These are phyloP conservation scores for Drosophila ironensis DNA, from an alignment of 1,140 invertebrate species.

Conservation along the genomic window DNA sequence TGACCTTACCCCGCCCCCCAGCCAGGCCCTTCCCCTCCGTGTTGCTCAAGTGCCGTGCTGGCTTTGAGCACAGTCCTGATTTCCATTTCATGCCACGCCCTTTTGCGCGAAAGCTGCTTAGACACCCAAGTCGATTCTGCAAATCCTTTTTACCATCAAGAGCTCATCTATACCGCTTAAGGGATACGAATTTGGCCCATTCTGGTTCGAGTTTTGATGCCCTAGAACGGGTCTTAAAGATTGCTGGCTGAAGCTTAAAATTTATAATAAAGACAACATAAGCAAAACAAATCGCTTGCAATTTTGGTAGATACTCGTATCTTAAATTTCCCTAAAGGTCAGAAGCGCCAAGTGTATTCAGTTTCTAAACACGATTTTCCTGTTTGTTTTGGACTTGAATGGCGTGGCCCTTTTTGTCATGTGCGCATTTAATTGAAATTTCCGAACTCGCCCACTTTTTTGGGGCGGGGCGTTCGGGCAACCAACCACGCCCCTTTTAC, in stretches of 20 bases:
- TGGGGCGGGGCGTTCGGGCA: background rate
- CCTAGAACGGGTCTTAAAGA: constrained; percentile 11
- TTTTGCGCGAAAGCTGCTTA: constrained; percentile 46
- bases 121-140: constrained; percentile 43
- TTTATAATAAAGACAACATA: too few relatives aligned
- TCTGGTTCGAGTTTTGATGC: background rate
- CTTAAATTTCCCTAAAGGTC: background rate
- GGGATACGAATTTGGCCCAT: constrained; percentile 5
- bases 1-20: background rate
- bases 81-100: constrained; percentile 62
- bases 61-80: constrained; percentile 54
- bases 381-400: constrained; percentile 28
- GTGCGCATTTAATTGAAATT: constrained; percentile 80
- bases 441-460: constrained; percentile 57
- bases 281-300: too few relatives aligned
- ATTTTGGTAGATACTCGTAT: too few relatives aligned
- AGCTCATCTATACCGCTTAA: constrained; percentile 77
- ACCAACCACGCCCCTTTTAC: constrained; percentile 21
- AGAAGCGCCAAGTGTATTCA: background rate
- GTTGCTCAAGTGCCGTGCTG: constrained; percentile 23
- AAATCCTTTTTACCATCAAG: constrained; percentile 67
- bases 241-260: background rate
- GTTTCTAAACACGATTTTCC: background rate
- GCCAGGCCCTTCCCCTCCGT: too few relatives aligned
- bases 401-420: constrained; percentile 55